These are phyloP conservation scores for Sternotherus odoratus DNA, from an alignment of 2,797 vertebrate genomes.

Conservation along the genomic window DNA sequence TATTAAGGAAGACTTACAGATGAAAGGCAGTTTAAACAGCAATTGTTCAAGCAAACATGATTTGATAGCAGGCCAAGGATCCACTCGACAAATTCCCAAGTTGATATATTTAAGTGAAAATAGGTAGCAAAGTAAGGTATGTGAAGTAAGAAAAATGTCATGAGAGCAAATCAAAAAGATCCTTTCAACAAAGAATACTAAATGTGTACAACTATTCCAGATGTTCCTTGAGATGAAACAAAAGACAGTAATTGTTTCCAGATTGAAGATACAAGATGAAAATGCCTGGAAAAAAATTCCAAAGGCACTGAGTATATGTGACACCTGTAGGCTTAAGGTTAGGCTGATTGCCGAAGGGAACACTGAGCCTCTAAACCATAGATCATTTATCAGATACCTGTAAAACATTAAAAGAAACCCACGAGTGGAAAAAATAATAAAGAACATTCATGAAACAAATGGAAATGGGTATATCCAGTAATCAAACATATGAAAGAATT, in stretches of 20 bases:
- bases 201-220: conserved; percentile 69
- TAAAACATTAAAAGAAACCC: conserved; percentile 31
- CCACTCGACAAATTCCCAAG: conserved; percentile 19
- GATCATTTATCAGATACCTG: conserved; percentile 48
- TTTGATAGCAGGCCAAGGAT: conserved; percentile 35
- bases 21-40: conserved; percentile 14
- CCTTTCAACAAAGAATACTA: conserved; percentile 66
- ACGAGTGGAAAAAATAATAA: background rate
- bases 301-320: conserved; percentile 60
- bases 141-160: conserved; percentile 68
- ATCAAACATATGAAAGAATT: conserved; percentile 40
- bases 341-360: conserved; percentile 52
- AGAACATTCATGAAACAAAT: background rate
- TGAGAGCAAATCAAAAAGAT: conserved; percentile 60
- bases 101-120: conserved; percentile 34
- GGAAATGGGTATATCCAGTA: background rate
- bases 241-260: conserved; percentile 63
- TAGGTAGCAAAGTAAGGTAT: conserved; percentile 63
- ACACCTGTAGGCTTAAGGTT: conserved; percentile 65
- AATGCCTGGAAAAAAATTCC: conserved; percentile 51
- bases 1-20: background rate
- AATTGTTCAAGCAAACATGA: background rate
- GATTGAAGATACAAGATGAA: conserved; percentile 69
- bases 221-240: conserved; percentile 76
- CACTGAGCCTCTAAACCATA: background rate